Percentiles rank a stretch among this genome's conserved stretches.
phyloP scores from a whole-genome alignment of 2,113 vertebrate genomes.

The Solenodon paradoxus region DNA sequence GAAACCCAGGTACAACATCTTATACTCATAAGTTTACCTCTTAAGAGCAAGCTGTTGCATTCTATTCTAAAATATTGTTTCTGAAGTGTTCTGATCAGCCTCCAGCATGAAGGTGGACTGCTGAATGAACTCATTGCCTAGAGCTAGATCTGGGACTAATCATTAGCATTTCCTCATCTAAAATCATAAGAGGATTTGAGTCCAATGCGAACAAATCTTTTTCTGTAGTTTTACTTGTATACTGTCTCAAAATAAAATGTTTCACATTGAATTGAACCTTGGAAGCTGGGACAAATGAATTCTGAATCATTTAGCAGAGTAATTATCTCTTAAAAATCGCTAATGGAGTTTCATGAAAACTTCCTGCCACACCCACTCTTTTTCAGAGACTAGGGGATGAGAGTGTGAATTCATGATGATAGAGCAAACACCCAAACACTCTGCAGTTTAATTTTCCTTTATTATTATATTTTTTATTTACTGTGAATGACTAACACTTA shows the following conservation, averaged over 20 bases:
- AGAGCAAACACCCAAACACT: constrained; percentile 64
- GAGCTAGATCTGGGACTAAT: background rate
- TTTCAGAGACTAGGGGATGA: constrained; percentile 52
- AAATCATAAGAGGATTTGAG: background rate
- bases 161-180: background rate
- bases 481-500: constrained; percentile 47
- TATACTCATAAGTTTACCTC: background rate
- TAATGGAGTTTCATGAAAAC: constrained; percentile 62
- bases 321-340: constrained; percentile 62
- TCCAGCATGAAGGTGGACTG: background rate
- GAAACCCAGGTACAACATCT: background rate
- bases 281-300: constrained; percentile 25
- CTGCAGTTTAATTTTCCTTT: constrained; percentile 64
- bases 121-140: background rate
- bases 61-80: background rate
- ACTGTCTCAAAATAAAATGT: constrained; percentile 27
- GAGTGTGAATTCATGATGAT: constrained; percentile 61
- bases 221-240: background rate
- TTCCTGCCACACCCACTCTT: constrained; percentile 64
- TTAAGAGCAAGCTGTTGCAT: background rate
- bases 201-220: background rate
- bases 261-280: constrained; percentile 12
- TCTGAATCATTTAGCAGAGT: constrained; percentile 52
- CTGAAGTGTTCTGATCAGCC: background rate
- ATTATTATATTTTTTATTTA: constrained; percentile 66